Evolutionary conservation across 2,113 vertebrate species (phyloP), one percentile per base, ranked within the genome.

Genomic region (Entomyzon cyanotis): DNA sequence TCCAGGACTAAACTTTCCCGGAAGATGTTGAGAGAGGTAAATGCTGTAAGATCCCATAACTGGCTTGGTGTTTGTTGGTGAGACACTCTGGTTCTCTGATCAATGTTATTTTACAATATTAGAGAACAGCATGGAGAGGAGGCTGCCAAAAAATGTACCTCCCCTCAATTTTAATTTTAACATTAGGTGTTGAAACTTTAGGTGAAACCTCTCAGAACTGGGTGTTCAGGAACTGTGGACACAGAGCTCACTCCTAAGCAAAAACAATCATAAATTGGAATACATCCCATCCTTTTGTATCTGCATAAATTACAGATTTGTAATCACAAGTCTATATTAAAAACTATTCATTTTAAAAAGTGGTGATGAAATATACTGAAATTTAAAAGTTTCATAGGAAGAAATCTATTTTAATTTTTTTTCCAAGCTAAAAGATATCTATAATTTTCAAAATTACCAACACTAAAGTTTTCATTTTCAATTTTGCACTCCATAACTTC

Each of bases 11-110:
- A 73, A 53, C 15, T 86, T 91, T 89, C 82, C 87, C 62, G 88
- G 75, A 85, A 96, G 84, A 88, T 93, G 78, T 75, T 49, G 60
- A 64, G 69, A 60, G 6, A 89, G 75, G 71, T 62, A 90, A 80
- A 53, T 31, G 46, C 14, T 55, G 50, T 55, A 83, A 73, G 68
- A 77, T 63, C 47, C 59, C 35, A 4, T 30, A 84, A 82, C 28
- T 25, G 31, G n/a, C 50, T 53, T 49, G 42, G 44, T 4, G 14
- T 78, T 89, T 71, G 47, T 49, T 70, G 73, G 71, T 24, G 19
- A 84, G 24, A 74, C 27, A n/a, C 59, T 84, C 28, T 14, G 7
- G 18, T 58, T 35, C 78, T 89, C 76, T 93, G 65, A 94, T 79
- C 70, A n/a, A 8, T 31, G 55, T 17, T 83, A 25, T 55, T 90